A percentile compares a stretch with the other conserved stretches of the same genome.
Conservation (phyloP, 1,140 invertebrate genomes). For the Chelonus insularis region DNA sequence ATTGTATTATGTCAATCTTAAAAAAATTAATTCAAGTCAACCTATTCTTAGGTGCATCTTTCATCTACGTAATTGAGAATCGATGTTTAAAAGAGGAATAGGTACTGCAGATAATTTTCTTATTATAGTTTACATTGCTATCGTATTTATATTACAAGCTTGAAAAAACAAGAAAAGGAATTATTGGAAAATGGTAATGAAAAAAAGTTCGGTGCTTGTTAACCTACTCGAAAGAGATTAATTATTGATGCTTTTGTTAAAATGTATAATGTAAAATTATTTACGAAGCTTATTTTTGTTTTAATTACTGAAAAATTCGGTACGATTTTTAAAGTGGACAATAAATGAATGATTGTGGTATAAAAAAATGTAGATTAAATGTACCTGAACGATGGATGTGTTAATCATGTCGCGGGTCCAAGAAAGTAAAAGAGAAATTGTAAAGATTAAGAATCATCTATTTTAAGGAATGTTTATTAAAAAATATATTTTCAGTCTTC, state of each 20-base stretch:
- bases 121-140: constrained; percentile 9
- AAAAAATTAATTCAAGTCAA: background rate
- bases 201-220: constrained; percentile 21
- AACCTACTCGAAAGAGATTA: constrained; percentile 18
- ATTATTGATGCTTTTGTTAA: background rate
- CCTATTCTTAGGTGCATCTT: background rate
- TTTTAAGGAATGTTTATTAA: constrained; percentile 11
- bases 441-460: background rate
- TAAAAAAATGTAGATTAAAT: constrained; percentile 19
- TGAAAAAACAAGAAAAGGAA: too few species aligned
- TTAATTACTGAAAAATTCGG: constrained; percentile 12
- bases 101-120: constrained; percentile 13
- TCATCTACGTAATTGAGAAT: background rate
- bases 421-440: constrained; percentile 17
- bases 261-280: background rate
- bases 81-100: background rate
- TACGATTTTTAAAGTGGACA: constrained; percentile 22
- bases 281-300: background rate
- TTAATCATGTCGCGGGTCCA: constrained; percentile 18
- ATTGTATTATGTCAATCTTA: background rate
- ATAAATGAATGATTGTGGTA: constrained; percentile 21
- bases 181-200: too few species aligned
- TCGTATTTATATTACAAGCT: too few species aligned
- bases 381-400: constrained; percentile 31
- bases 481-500: constrained; percentile 3